These are phyloP conservation scores for Dynastes tityus DNA, from an alignment of 2,888 invertebrate species.

Conservation along the genomic window DNA sequence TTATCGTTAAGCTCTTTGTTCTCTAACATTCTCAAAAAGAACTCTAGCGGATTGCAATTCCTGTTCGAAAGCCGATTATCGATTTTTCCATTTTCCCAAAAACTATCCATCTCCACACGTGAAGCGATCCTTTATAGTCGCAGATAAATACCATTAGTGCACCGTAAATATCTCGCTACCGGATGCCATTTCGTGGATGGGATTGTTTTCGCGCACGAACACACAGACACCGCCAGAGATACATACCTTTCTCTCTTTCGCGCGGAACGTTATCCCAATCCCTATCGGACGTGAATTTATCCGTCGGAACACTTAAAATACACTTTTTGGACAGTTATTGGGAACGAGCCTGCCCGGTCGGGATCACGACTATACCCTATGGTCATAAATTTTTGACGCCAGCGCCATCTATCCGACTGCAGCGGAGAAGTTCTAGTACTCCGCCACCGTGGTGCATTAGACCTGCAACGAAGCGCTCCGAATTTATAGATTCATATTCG, in stretches of 20 bases:
- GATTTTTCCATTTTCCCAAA: no score
- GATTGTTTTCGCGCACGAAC: not conserved
- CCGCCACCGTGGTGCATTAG: not conserved
- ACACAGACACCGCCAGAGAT: no score
- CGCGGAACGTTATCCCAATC: not conserved
- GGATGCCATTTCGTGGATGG: not conserved
- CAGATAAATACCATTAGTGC: not conserved
- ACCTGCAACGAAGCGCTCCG: not conserved
- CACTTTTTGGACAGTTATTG: slow-evolving; percentile 14
- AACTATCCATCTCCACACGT: no score
- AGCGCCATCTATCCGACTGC: not conserved
- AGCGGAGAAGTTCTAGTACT: not conserved
- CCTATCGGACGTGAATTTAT: not conserved
- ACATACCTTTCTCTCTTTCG: no score
- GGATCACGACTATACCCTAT: not conserved
- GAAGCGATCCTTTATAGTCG: no score
- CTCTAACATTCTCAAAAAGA: no score
- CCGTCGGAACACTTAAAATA: not conserved
- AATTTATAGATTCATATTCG: slow-evolving; percentile 9
- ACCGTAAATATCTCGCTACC: slow-evolving; percentile 5
- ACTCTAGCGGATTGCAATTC: no score
- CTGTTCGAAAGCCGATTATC: no score
- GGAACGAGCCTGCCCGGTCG: not conserved
- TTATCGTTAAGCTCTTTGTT: no score
- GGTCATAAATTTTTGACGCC: slow-evolving; percentile 8